Base-by-base conservation (phyloP, 2,797 vertebrate genomes). In the Ficedula albicollis region DNA sequence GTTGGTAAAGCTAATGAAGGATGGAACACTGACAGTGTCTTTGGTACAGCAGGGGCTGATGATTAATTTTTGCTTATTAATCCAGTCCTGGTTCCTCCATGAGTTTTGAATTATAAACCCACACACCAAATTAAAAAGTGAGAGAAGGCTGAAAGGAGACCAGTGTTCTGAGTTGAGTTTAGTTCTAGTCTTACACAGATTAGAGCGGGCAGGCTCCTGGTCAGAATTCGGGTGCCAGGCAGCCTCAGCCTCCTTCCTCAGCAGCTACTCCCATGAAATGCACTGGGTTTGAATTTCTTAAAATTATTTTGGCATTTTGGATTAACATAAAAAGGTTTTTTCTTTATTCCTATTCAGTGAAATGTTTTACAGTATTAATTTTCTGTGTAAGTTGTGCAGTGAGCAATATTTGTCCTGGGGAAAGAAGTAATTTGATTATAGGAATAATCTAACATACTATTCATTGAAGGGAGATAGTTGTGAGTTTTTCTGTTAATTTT, bases 61-160 rank as follows among this genome's bases (percentile, higher is more conserved):
- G 85, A 97, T 73, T 89, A 89, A 62, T 93, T 93, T 77, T 81
- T 93, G 79, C 77, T 96, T 97, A 95, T 97, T 98, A 96, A 95
- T 94, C 54, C 89, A 96, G 22, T 79, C 97, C 91, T 96, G 89
- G 64, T 97, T 97, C 83, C 90, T 95, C 81, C 94, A 63, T 91
- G 95, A 93, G 92, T 94, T 96, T 98, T 97, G 74, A 97, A 82
- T 98, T 98, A 87, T 51, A 93, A 68, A 54, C 96, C 94, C 92
- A 58, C 95, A 96, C 23, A 77, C 74, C 96, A 95, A 98, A 98
- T 95, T 82, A 83, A 84, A 92, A 64, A 56, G 36, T 32, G 51
- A 49, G 38, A 12, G 83, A 36, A 41, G 11, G 48, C 67, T 82
- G n/a, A 63, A 69, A 41, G 41, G 46, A 21, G 38, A 66, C 46